Evolutionary conservation across 2,797 vertebrate species (phyloP).

Genomic region (Melanotaenia nigrans): DNA sequence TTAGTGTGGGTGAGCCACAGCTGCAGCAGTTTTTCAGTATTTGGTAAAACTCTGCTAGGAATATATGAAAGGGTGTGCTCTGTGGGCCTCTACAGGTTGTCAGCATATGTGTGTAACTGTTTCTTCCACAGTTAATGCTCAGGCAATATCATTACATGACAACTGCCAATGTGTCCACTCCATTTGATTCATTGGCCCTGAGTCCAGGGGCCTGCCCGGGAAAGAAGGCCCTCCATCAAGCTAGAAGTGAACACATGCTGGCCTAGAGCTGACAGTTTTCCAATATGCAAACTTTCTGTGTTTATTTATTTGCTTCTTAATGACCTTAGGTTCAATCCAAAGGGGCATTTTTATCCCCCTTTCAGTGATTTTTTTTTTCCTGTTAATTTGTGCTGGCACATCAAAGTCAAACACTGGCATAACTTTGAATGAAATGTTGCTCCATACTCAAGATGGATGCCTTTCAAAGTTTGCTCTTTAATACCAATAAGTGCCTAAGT

Average conservation of each 20-base stretch:
- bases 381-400: slow-evolving; percentile 72
- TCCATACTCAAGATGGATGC: slow-evolving; percentile 71
- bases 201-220: slow-evolving; percentile 60
- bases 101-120: slow-evolving; percentile 35
- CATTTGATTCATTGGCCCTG: slow-evolving; percentile 76
- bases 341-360: slow-evolving; percentile 40
- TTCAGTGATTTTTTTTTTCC: slow-evolving; percentile 65
- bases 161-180: slow-evolving; percentile 80
- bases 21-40: background rate
- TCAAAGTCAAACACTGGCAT: slow-evolving; percentile 63
- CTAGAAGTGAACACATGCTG: slow-evolving; percentile 67
- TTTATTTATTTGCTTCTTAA: slow-evolving; percentile 82
- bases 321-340: slow-evolving; percentile 71
- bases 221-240: slow-evolving; percentile 82
- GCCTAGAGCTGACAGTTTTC: slow-evolving; percentile 77
- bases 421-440: slow-evolving; percentile 67
- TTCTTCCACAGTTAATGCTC: slow-evolving; percentile 57
- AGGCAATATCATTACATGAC: slow-evolving; percentile 83
- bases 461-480: slow-evolving; percentile 79
- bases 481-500: slow-evolving; percentile 82
- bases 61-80: background rate
- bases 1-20: background rate
- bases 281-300: slow-evolving; percentile 81
- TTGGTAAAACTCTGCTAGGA: slow-evolving; percentile 27
- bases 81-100: slow-evolving; percentile 21